Evolutionary conservation across 2,888 invertebrate species (phyloP), one percentile per base, ranked within the genome.

Genomic region (Druceiella hillmani): DNA sequence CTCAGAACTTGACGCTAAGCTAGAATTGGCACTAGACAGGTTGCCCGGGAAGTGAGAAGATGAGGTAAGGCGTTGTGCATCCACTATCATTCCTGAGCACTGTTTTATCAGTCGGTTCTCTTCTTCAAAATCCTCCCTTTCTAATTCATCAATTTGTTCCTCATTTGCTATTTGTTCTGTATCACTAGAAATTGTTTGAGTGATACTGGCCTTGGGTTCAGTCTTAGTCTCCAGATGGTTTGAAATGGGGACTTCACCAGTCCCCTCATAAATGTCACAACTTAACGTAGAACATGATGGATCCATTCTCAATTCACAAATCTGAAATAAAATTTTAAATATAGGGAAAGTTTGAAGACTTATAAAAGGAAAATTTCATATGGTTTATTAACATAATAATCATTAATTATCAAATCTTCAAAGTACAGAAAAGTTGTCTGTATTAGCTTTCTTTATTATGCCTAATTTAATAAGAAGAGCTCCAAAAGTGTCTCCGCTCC

Each of bases 111-210:
- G 58, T 27, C 67, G 55, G 45, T 70, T 69, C 45, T 71, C 70
- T 44, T 70, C 70, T 31, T 69, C 68, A 25, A 69, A 71, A 43
- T 71, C 71, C 41, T 66, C 61, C 2, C 69, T 54, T 46, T 71
- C 71, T 20, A 71, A 55, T 26, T 68, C 65, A 36, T 71, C 70
- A 38, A 67, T 67, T 40, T 57, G 59, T 50, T 62, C 34, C 12
- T 28, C 15, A 11, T 10, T 24, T 4, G 24, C 12, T 13, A 3
- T 29, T 15, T 4, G 9, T 4, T 24, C 24, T 24, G n/a, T 24
- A 15, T 13, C 20, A 6, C 2, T 3, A 14, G 9, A 13, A 13
- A 13, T 6, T 6, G 5, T 16, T 13, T 33, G 11, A 6, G 7
- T 33, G 3, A 5, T 7, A 25, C 22, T 9, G 27, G 15, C 17